phyloP scores from a whole-genome alignment of 2,888 invertebrate species.

The Amphipoea lucens region DNA sequence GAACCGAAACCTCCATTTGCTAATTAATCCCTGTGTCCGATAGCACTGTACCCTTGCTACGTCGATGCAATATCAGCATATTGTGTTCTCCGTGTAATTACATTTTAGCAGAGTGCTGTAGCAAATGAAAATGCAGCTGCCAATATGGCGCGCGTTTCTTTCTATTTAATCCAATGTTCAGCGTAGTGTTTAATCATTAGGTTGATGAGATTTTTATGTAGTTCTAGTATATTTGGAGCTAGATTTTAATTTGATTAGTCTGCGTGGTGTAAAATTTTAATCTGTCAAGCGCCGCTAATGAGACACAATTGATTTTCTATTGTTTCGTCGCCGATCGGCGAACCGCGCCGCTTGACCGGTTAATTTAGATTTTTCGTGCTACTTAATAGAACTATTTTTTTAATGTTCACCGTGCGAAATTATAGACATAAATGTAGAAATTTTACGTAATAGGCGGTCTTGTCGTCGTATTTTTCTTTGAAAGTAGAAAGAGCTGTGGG shows the following conservation, averaged over 20 bases:
- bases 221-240: background rate
- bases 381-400: background rate
- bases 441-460: background rate
- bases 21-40: slow-evolving; percentile 28
- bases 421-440: background rate
- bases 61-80: slow-evolving; percentile 64
- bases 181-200: slow-evolving; percentile 32
- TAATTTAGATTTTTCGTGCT: too few species aligned
- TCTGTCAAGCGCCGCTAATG: too few species aligned
- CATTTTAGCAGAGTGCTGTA: slow-evolving; percentile 64
- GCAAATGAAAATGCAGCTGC: slow-evolving; percentile 56
- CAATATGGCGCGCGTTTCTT: slow-evolving; percentile 54
- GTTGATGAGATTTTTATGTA: slow-evolving; percentile 39
- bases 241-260: slow-evolving; percentile 13
- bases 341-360: too few species aligned
- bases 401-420: background rate
- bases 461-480: background rate
- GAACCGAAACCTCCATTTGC: slow-evolving; percentile 30
- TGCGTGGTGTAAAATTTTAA: background rate
- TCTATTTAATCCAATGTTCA: slow-evolving; percentile 53
- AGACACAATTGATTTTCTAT: too few species aligned
- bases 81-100: slow-evolving; percentile 65
- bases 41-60: slow-evolving; percentile 45
- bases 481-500: too few species aligned
- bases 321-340: too few species aligned